phyloP scores from a whole-genome alignment of 2,113 vertebrate species.

The Nycticorax nycticorax region DNA sequence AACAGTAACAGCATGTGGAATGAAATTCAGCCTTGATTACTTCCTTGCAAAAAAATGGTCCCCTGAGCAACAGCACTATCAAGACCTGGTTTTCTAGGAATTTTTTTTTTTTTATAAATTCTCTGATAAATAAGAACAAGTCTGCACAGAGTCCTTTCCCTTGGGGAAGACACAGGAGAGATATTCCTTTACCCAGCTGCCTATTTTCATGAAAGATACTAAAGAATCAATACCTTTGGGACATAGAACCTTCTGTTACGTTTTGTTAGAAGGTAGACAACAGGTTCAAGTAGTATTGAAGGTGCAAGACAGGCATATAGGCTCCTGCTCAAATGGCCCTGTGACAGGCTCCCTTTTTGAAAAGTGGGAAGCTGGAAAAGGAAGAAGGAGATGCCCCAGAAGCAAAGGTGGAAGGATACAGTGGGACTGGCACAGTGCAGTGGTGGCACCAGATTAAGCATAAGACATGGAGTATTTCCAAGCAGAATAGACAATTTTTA shows the following conservation, averaged over 20 bases:
- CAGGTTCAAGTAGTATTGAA: background rate
- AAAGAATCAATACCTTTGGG: background rate
- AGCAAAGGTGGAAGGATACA: background rate
- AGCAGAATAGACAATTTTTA: background rate
- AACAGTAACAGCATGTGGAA: background rate
- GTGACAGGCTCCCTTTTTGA: background rate
- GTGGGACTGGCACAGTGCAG: background rate
- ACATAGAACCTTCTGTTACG: accelerated
- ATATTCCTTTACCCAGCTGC: background rate
- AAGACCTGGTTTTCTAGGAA: background rate
- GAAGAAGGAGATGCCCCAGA: background rate
- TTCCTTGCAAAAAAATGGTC: background rate
- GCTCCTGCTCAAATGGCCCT: background rate
- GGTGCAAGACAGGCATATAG: background rate
- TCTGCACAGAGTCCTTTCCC: background rate
- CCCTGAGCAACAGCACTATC: background rate
- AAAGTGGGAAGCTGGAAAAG: background rate
- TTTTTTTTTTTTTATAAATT: background rate
- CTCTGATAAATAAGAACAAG: background rate
- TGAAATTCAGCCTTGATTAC: background rate
- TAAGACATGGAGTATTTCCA: background rate
- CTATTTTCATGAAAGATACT: background rate
- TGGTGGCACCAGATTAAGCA: background rate
- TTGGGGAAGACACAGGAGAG: background rate
- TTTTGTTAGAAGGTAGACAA: background rate